Percentiles rank a stretch among this genome's conserved stretches.
Evolutionary conservation across 2,113 vertebrate species (phyloP).

Genomic region (Smithornis capensis): DNA sequence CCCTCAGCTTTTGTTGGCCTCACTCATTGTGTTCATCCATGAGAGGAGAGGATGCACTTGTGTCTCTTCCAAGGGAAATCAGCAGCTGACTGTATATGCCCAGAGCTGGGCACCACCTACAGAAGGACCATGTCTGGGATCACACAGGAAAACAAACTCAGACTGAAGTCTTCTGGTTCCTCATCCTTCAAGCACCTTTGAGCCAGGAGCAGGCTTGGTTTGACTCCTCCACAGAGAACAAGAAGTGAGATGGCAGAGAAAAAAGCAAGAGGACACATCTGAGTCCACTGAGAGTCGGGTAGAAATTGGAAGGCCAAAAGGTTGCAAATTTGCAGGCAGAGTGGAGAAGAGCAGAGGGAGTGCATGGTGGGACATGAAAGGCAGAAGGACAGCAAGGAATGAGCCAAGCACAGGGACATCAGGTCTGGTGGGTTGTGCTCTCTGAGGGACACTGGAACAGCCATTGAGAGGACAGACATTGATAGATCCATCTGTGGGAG

Average conservation of each 20-base stretch:
- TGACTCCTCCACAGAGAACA: rapidly evolving
- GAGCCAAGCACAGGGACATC: background rate
- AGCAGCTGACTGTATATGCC: background rate
- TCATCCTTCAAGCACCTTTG: rapidly evolving
- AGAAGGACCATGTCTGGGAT: background rate
- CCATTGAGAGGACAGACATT: background rate
- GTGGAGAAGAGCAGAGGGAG: background rate
- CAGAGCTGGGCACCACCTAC: background rate
- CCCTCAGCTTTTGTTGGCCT: background rate
- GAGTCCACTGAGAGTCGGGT: background rate
- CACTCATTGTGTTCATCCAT: background rate
- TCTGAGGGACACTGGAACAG: background rate
- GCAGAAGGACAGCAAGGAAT: background rate
- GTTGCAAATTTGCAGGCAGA: background rate
- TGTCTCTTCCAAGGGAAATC: background rate
- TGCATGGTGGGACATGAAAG: background rate
- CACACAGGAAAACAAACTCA: background rate
- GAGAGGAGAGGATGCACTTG: background rate
- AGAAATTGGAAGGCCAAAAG: background rate
- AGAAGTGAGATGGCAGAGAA: background rate
- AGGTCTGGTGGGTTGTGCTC: background rate
- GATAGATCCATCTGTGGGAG: background rate
- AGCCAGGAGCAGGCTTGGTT: background rate
- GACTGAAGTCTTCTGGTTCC: background rate
- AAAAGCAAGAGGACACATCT: background rate